Conservation (phyloP, 2,888 invertebrate species). For the Catocala nupta region DNA sequence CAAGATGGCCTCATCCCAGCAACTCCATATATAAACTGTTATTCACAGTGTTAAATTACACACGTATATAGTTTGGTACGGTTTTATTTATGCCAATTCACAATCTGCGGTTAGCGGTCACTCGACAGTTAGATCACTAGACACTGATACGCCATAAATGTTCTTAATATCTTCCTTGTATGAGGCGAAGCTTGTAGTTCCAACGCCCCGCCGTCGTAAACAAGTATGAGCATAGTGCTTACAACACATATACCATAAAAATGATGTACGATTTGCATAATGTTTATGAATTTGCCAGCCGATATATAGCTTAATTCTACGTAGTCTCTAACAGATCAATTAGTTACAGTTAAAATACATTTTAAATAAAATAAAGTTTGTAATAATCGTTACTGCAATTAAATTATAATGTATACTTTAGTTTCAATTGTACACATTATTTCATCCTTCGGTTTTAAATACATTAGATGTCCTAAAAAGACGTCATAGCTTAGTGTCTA, state of each 20-base stretch:
- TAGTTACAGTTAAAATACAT: background rate
- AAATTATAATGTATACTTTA: too few relatives aligned
- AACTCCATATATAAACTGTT: slow-evolving; percentile 14
- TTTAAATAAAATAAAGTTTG: too few relatives aligned
- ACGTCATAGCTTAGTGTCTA: too few relatives aligned
- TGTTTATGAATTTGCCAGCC: slow-evolving; percentile 2
- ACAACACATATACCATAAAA: slow-evolving; percentile 27
- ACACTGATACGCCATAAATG: slow-evolving; percentile 53
- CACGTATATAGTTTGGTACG: slow-evolving; percentile 36
- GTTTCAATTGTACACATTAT: too few relatives aligned
- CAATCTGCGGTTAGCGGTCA: slow-evolving; percentile 54
- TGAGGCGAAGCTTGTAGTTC: slow-evolving; percentile 35
- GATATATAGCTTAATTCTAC: background rate
- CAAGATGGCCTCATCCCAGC: slow-evolving; percentile 11
- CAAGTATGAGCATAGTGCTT: slow-evolving; percentile 15
- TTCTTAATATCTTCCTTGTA: slow-evolving; percentile 62
- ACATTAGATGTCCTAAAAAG: too few relatives aligned
- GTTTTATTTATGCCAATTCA: slow-evolving; percentile 40
- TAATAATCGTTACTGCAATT: too few relatives aligned
- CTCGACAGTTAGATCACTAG: slow-evolving; percentile 55
- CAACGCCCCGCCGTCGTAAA: slow-evolving; percentile 1
- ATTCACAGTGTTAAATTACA: slow-evolving; percentile 29
- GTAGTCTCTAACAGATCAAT: background rate
- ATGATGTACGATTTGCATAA: slow-evolving; percentile 36
- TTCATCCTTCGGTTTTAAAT: too few relatives aligned